These are phyloP conservation scores for Gouania willdenowi DNA, from an alignment of 2,797 vertebrate genomes.

Conservation along the genomic window DNA sequence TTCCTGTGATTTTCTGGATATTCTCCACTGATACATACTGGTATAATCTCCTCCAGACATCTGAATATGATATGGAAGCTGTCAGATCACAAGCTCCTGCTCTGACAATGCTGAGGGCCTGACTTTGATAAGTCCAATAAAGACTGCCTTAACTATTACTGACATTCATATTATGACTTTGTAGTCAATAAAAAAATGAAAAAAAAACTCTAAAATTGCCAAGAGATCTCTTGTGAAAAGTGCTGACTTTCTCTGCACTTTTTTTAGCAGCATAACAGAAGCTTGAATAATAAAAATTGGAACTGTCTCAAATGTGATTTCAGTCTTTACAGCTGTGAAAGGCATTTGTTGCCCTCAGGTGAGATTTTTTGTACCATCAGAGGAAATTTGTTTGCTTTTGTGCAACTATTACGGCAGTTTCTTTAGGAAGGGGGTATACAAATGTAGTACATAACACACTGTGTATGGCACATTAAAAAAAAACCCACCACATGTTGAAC, in stretches of 20 bases:
- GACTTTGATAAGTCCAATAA: conserved; percentile 6
- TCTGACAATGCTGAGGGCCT: background rate
- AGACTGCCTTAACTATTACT: conserved; percentile 1
- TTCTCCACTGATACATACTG: background rate
- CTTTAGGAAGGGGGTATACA: background rate
- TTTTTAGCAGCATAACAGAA: conserved; percentile 3
- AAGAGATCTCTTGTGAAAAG: background rate
- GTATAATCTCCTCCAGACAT: no score
- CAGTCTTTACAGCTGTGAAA: conserved; percentile 3
- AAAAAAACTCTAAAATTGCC: conserved; percentile 3
- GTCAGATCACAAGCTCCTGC: background rate
- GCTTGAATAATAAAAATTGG: conserved; percentile 2
- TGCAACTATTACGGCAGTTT: background rate
- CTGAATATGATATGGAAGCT: no score
- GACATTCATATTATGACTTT: background rate
- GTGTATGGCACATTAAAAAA: background rate
- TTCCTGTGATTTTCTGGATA: background rate
- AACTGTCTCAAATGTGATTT: conserved; percentile 10
- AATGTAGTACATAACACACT: background rate
- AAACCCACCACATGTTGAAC: no score
- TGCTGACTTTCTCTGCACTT: background rate
- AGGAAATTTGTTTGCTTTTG: background rate
- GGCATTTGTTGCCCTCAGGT: background rate
- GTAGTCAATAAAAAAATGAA: conserved; percentile 7
- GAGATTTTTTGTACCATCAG: background rate